Base-by-base conservation (phyloP, 2,113 vertebrate species). In the Malurus alboscapulatus region DNA sequence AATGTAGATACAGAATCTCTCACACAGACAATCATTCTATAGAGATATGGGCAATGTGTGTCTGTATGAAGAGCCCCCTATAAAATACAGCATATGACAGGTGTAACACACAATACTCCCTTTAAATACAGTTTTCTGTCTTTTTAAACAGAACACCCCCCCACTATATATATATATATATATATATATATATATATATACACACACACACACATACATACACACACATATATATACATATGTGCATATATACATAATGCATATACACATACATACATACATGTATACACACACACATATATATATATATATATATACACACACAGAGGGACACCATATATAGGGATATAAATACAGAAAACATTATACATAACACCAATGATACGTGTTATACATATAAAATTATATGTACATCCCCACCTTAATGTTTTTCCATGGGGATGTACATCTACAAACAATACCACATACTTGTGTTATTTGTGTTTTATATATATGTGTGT, bases 121-220 rank as follows among this genome's bases (percentile, higher is more conserved):
- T 42, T 34, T 27, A 68, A 59, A 51, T 36, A 51, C 36, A 58
- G 12, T 21, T 40, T 73, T 40, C 18, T 45, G 22, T 38, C 59
- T 24, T 51, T 66, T 51, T 66, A n/a, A 36, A 36, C 2, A 16
- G 58, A 80, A n/a, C 14, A 29, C 21, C 58, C 24, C 32, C 7
- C 44, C 7, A 5, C 4, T 15, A 45, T 10, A 45, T 45, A 45
- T 44, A 44, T 44, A 48, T 48, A 10, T 10, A 34, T 6, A 29
- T 15, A 3, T 19, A 14, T 8, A 20, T 3, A 16, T 2, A 45
- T 4, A 32, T 7, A 14, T 2, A 45, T 4, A 32, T 12, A 12
- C 44, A 47, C 12, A 17, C 5, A 66, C 16, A 34, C 47, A 17
- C 8, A 65, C 24, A 17, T 29, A 50, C 22, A 26, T 51, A 51